These are phyloP conservation scores for Pollicipes pollicipes DNA, from an alignment of 1,140 invertebrate species.

Conservation along the genomic window DNA sequence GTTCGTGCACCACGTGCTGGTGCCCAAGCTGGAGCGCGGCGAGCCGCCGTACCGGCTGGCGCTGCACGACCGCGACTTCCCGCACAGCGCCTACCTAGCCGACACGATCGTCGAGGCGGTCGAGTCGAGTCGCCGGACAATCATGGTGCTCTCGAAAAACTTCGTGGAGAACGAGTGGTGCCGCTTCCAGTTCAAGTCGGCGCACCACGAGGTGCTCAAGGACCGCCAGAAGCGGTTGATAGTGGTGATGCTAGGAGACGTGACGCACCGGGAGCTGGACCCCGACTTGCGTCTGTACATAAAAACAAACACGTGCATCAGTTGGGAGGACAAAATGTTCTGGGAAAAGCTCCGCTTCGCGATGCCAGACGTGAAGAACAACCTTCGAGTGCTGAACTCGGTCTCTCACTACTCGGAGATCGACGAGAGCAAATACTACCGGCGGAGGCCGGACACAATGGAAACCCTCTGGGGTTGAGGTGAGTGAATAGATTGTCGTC, in stretches of 20 bases:
- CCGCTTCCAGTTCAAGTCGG: constrained; percentile 77
- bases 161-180: constrained; percentile 88
- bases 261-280: constrained; percentile 67
- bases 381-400: background rate
- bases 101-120: constrained; percentile 79
- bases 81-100: constrained; percentile 60
- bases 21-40: constrained; percentile 49
- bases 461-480: no score
- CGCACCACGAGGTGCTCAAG: constrained; percentile 74
- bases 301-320: constrained; percentile 68
- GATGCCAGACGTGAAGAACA: constrained; percentile 48
- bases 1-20: constrained; percentile 67
- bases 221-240: constrained; percentile 53
- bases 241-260: constrained; percentile 63
- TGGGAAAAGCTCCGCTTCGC: constrained; percentile 85
- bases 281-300: constrained; percentile 71
- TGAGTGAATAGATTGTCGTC: no score
- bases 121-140: constrained; percentile 69
- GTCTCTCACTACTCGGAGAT: no score
- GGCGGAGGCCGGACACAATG: no score
- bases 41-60: constrained; percentile 46
- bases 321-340: constrained; percentile 81
- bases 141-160: constrained; percentile 76
- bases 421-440: no score
- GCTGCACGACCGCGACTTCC: no score